phyloP scores from a whole-genome alignment of 2,113 vertebrate species.

The Willisornis vidua region DNA sequence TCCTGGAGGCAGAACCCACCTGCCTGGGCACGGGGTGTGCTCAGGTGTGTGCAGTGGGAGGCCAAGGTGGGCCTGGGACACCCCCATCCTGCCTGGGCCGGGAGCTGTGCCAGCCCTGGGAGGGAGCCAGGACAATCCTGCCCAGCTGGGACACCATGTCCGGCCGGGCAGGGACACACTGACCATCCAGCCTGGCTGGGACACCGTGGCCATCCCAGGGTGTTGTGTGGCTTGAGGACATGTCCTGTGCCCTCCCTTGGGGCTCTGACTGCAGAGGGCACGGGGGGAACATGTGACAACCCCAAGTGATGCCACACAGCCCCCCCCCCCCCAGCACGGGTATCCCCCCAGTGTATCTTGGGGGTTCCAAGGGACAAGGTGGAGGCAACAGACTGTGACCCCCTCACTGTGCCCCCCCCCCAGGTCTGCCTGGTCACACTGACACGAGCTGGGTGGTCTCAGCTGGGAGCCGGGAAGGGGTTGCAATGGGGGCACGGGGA shows the following conservation, averaged over 20 bases:
- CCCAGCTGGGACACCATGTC: neutral
- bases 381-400: neutral
- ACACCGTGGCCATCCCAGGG: neutral
- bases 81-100: neutral
- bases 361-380: accelerated
- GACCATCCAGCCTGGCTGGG: neutral
- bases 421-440: neutral
- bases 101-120: neutral
- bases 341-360: neutral
- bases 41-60: neutral
- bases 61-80: neutral
- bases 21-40: neutral
- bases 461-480: neutral
- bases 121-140: neutral
- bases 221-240: neutral
- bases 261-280: neutral
- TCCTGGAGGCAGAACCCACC: neutral
- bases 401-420: neutral
- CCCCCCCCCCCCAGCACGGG: too few species aligned
- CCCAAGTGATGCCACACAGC: neutral
- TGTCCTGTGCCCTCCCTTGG: neutral
- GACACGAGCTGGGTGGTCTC: neutral
- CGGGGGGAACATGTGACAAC: neutral
- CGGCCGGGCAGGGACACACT: accelerated
- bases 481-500: neutral